Evolutionary conservation across 2,888 invertebrate species (phyloP).

Genomic region (Sarcophaga rosellei): DNA sequence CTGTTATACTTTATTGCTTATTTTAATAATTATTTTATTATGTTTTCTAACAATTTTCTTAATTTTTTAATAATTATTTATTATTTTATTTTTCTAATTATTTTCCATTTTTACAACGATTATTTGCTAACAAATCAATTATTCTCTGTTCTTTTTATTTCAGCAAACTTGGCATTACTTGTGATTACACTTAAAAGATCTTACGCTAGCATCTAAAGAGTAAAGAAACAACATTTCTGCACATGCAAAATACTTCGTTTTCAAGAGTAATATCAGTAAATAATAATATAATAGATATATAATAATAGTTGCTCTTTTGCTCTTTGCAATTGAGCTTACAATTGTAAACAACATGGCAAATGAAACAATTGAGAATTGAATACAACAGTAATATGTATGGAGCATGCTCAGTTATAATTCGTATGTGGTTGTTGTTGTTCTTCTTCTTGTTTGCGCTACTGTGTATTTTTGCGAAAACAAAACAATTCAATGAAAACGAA

Average conservation of each 20-base stretch:
- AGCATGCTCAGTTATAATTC: slow-evolving; percentile 46
- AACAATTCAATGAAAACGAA: slow-evolving; percentile 18
- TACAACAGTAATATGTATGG: slow-evolving; percentile 37
- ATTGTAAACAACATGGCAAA: slow-evolving; percentile 52
- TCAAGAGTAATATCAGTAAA: too few relatives aligned
- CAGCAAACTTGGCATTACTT: slow-evolving; percentile 47
- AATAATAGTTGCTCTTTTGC: too few relatives aligned
- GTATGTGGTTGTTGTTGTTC: slow-evolving; percentile 38
- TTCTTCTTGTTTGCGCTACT: slow-evolving; percentile 3
- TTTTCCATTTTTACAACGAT: too few relatives aligned
- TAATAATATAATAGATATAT: too few relatives aligned
- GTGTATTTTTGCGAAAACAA: slow-evolving; percentile 47
- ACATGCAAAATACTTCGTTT: slow-evolving; percentile 6
- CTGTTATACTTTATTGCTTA: too few relatives aligned
- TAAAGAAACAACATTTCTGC: slow-evolving; percentile 9
- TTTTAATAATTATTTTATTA: too few relatives aligned
- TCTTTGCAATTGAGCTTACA: too few relatives aligned
- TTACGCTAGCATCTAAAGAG: slow-evolving; percentile 20
- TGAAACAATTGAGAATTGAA: slow-evolving; percentile 69
- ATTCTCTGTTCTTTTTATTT: too few relatives aligned
- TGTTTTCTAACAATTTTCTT: too few relatives aligned
- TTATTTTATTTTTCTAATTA: too few relatives aligned
- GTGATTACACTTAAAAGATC: slow-evolving; percentile 26
- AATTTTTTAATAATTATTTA: too few relatives aligned
- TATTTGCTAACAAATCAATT: too few relatives aligned